These are phyloP conservation scores for Hydrozoanthus tunicans DNA, from an alignment of 64 coral and sea anemone genomes.

Conservation along the genomic window DNA sequence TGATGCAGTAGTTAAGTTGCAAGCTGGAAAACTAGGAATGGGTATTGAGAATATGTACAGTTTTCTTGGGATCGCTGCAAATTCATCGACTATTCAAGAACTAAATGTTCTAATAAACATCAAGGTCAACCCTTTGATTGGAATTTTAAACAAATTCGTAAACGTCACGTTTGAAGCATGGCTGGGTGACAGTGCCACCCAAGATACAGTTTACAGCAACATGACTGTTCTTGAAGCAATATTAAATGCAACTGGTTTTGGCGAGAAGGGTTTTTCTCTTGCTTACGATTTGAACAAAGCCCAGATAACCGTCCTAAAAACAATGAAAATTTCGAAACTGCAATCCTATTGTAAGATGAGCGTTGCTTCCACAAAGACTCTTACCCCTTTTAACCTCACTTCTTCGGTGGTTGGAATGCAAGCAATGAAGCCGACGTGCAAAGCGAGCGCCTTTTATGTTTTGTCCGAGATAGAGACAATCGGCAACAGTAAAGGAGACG, in stretches of 20 bases:
- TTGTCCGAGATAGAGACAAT: not conserved
- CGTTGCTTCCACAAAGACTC: not conserved
- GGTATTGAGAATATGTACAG: conserved; percentile 6
- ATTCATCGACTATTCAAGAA: conserved; percentile 29
- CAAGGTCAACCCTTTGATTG: conserved; percentile 1
- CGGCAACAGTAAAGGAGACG: conserved; percentile 1
- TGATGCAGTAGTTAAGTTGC: conserved; percentile 34
- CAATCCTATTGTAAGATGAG: not conserved
- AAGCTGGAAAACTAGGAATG: conserved; percentile 20
- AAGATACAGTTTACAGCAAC: conserved; percentile 10
- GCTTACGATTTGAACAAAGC: conserved; percentile 11
- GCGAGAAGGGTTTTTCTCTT: not conserved
- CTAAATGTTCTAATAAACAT: conserved; percentile 9
- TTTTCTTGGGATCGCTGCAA: conserved; percentile 39
- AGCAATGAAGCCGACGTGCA: not conserved
- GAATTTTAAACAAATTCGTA: not conserved
- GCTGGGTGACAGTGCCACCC: not conserved
- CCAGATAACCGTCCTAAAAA: not conserved
- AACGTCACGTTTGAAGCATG: conserved; percentile 22
- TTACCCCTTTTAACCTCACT: conserved; percentile 19
- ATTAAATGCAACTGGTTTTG: conserved; percentile 25
- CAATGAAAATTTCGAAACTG: conserved; percentile 1
- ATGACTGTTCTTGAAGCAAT: conserved; percentile 35
- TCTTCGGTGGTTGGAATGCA: not conserved
- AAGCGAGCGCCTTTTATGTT: conserved; percentile 22